Evolutionary conservation across 1,140 invertebrate species (phyloP).

Genomic region (Heliconius hewitsoni): DNA sequence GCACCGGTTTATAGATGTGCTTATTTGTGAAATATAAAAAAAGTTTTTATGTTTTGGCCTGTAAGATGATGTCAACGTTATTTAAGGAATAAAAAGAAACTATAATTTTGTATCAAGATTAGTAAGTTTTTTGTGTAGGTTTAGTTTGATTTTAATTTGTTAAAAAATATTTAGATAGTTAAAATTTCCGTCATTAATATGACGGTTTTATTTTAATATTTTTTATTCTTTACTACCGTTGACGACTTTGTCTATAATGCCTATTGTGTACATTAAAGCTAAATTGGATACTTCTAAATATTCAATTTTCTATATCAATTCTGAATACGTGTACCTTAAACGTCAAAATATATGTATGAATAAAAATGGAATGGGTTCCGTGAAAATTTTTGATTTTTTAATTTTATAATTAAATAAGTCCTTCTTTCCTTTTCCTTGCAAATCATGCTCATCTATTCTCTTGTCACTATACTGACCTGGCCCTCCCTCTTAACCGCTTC

Average conservation of each 20-base stretch:
- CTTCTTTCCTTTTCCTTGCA: too few species aligned
- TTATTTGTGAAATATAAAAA: slow-evolving; percentile 13
- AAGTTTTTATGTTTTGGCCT: not conserved
- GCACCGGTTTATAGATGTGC: not conserved
- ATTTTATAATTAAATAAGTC: not conserved
- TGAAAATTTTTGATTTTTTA: not conserved
- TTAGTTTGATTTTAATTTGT: not conserved
- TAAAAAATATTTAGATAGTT: not conserved
- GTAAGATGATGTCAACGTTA: not conserved
- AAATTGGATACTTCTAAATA: slow-evolving; percentile 6
- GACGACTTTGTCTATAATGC: not conserved
- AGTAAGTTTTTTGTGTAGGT: not conserved
- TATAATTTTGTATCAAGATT: not conserved
- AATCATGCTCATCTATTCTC: too few species aligned
- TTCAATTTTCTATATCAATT: slow-evolving; percentile 25
- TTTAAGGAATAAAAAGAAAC: not conserved
- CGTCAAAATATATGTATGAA: slow-evolving; percentile 18
- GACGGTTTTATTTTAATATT: not conserved
- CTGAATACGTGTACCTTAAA: slow-evolving; percentile 21
- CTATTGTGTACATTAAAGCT: not conserved
- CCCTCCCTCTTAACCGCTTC: too few species aligned
- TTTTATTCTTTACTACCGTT: not conserved
- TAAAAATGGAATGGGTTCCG: slow-evolving; percentile 21
- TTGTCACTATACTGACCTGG: too few species aligned
- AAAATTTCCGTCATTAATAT: not conserved